Conservation (phyloP, 2,888 invertebrate species). For the Morpho helenor region DNA sequence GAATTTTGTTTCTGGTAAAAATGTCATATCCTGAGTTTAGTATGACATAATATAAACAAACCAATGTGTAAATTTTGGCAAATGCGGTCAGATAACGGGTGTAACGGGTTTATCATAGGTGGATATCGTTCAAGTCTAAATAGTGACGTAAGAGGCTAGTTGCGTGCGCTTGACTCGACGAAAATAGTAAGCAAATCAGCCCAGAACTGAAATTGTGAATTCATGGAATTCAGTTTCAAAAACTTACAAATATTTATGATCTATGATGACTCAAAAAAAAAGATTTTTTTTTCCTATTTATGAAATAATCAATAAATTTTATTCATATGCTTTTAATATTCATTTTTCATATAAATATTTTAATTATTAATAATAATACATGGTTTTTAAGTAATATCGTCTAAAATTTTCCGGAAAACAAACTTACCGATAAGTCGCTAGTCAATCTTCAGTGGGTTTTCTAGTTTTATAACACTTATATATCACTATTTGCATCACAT, state of each 20-base stretch:
- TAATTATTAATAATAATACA: too few species aligned
- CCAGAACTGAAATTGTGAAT: background rate
- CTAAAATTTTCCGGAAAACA: constrained; percentile 11
- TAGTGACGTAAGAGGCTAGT: constrained; percentile 24
- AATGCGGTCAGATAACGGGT: constrained; percentile 36
- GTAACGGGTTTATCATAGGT: constrained; percentile 32
- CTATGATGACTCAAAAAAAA: too few species aligned
- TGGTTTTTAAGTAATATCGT: too few species aligned
- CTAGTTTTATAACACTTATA: constrained; percentile 3
- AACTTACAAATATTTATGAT: too few species aligned
- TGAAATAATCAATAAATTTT: too few species aligned
- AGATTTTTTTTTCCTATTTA: too few species aligned
- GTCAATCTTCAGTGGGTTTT: constrained; percentile 11
- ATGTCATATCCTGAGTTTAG: background rate
- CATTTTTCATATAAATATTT: too few species aligned
- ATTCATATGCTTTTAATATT: too few species aligned
- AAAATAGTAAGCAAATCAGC: constrained; percentile 25
- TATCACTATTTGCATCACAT: constrained; percentile 1
- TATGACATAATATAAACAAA: constrained; percentile 17
- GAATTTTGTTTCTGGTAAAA: too few species aligned
- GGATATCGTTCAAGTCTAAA: constrained; percentile 22
- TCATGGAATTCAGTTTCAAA: too few species aligned
- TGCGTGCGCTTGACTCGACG: constrained; percentile 20
- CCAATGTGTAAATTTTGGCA: constrained; percentile 27
- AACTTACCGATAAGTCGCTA: constrained; percentile 19